Conservation (phyloP, 2,113 vertebrate species). For the Podiceps cristatus region DNA sequence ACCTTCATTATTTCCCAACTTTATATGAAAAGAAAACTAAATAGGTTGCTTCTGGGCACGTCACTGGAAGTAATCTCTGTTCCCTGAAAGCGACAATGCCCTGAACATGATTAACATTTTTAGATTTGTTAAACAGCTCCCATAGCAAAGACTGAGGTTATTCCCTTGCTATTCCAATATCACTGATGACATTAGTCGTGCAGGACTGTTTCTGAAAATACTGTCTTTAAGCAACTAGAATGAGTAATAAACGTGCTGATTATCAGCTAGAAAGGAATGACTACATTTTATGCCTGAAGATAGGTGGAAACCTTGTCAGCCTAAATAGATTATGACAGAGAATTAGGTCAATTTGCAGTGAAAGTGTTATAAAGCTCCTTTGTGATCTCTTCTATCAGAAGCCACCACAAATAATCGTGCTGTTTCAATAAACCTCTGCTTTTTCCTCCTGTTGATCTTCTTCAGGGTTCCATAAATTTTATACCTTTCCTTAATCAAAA, state of each 20-base stretch:
- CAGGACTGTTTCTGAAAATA: not conserved
- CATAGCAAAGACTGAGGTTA: not conserved
- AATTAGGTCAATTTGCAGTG: slow-evolving; percentile 44
- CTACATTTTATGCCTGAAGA: slow-evolving; percentile 15
- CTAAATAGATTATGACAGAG: slow-evolving; percentile 1
- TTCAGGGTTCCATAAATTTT: not conserved
- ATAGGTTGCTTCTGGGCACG: slow-evolving; percentile 29
- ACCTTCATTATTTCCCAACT: slow-evolving; percentile 57
- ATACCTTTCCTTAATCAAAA: not conserved
- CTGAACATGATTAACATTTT: slow-evolving; percentile 58
- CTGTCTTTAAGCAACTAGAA: not conserved
- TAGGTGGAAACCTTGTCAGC: not conserved
- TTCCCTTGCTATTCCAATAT: slow-evolving; percentile 2
- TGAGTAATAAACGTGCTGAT: slow-evolving; percentile 1
- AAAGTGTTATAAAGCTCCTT: slow-evolving; percentile 6
- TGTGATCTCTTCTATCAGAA: not conserved
- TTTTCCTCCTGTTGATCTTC: not conserved
- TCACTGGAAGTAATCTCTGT: slow-evolving; percentile 36
- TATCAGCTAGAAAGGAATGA: not conserved
- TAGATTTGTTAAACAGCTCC: slow-evolving; percentile 31
- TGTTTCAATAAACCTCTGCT: not conserved
- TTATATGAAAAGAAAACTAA: slow-evolving; percentile 50
- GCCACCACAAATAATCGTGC: not conserved
- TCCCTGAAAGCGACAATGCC: slow-evolving; percentile 44
- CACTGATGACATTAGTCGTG: not conserved